phyloP scores from a whole-genome alignment of 2,888 invertebrate species.

The Ellobium chinense region DNA sequence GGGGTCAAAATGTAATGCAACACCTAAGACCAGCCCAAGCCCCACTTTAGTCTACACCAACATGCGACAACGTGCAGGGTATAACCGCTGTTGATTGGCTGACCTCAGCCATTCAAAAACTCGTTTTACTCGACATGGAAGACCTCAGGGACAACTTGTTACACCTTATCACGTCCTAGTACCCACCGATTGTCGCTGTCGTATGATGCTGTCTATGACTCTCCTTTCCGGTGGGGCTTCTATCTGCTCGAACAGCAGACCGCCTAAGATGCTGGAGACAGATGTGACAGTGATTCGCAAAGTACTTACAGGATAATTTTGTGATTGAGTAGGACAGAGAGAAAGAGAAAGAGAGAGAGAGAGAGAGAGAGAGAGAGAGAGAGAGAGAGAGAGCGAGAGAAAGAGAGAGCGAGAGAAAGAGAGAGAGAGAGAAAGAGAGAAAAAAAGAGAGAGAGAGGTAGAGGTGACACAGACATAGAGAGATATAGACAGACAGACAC shows the following conservation, averaged over 20 bases:
- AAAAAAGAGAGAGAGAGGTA: not conserved
- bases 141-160: no score
- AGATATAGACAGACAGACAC: no score
- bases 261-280: conserved; percentile 27
- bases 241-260: conserved; percentile 12
- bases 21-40: no score
- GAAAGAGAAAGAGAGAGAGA: not conserved
- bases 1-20: no score
- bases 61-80: no score
- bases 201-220: not conserved
- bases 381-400: not conserved
- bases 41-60: no score
- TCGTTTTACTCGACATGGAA: no score
- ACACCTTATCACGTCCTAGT: no score
- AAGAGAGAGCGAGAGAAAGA: not conserved
- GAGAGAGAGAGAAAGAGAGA: not conserved
- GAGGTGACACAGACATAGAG: not conserved
- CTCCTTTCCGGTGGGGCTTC: conserved; percentile 20
- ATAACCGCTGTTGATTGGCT: no score
- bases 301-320: no score
- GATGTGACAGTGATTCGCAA: not conserved
- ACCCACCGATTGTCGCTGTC: conserved; percentile 18
- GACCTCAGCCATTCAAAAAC: no score
- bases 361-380: conserved; percentile 6
- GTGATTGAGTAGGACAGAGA: conserved; percentile 17